phyloP scores from a whole-genome alignment of 2,797 vertebrate species.

The Morus bassanus region DNA sequence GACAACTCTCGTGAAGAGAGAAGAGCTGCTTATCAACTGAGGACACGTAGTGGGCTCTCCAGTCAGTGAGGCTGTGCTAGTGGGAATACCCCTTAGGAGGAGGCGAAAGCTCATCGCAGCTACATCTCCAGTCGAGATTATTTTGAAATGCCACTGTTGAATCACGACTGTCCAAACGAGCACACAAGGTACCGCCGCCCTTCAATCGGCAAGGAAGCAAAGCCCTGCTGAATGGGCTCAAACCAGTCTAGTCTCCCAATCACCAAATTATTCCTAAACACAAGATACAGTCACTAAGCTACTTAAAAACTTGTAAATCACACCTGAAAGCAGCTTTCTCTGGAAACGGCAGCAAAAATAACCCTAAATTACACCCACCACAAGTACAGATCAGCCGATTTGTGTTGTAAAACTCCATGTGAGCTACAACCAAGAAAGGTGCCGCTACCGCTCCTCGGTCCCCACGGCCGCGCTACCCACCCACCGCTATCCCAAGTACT shows the following conservation, averaged over 20 bases:
- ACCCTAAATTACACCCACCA: not conserved
- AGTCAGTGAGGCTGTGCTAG: not conserved
- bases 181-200: not conserved
- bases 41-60: not conserved
- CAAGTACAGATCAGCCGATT: not conserved
- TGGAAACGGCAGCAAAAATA: not conserved
- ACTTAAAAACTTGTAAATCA: not conserved
- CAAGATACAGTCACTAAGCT: not conserved
- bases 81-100: not conserved
- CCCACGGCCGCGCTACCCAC: accelerated
- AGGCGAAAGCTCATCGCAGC: not conserved
- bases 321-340: not conserved
- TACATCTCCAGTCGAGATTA: not conserved
- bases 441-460: accelerated
- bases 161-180: not conserved
- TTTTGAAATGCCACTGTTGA: not conserved
- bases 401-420: not conserved
- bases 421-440: not conserved
- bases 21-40: not conserved
- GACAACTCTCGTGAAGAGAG: not conserved
- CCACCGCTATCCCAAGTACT: not conserved
- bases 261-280: not conserved
- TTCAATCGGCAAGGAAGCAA: not conserved
- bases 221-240: not conserved
- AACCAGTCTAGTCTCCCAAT: not conserved